phyloP scores from a whole-genome alignment of 2,113 vertebrate species.

The Python bivittatus region DNA sequence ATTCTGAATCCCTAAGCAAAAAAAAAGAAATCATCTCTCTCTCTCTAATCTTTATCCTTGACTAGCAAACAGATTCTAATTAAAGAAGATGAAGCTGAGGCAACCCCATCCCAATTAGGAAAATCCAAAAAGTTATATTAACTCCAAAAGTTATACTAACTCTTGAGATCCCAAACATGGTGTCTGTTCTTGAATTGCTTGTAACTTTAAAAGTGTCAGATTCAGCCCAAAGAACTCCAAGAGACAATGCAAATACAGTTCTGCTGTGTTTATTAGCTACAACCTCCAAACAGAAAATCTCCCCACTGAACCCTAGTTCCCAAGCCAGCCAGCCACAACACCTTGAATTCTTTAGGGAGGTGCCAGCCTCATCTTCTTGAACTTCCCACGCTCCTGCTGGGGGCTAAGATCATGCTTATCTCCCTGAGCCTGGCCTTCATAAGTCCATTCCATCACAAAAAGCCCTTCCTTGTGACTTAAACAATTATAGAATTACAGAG shows the following conservation, averaged over 20 bases:
- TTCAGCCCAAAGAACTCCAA: no score
- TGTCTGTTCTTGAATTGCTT: not conserved
- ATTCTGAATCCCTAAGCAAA: not conserved
- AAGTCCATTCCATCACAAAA: no score
- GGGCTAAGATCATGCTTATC: no score
- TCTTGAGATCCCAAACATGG: not conserved
- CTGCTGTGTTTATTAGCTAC: no score
- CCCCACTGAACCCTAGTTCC: no score
- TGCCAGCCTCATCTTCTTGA: no score
- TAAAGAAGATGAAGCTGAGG: not conserved
- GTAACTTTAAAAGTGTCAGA: not conserved
- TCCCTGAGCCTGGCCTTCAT: no score
- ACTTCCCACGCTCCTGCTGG: no score
- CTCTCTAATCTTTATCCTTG: not conserved
- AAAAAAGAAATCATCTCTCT: not conserved
- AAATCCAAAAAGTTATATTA: not conserved
- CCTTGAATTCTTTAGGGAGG: no score
- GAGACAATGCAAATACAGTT: no score
- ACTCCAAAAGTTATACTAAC: not conserved
- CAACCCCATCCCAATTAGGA: not conserved
- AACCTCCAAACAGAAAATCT: no score
- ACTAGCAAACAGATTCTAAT: not conserved
- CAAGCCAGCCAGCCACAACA: no score
- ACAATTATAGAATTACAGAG: not conserved
- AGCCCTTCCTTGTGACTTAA: not conserved